Conservation (phyloP, 2,797 vertebrate species). For the Mormyrops attenuatus region DNA sequence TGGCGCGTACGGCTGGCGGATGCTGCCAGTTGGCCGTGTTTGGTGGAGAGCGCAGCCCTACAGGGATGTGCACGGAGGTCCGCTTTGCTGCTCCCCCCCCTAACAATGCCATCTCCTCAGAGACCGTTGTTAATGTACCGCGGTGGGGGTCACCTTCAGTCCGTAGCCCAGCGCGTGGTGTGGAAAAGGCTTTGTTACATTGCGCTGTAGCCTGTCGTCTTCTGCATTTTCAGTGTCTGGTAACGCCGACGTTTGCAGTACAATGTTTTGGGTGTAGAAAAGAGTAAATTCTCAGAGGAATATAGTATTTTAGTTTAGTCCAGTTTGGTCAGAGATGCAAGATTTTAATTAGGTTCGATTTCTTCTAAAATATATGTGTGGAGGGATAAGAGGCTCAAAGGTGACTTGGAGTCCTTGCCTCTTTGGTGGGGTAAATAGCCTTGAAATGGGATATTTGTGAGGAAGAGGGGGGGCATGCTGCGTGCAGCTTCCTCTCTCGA, state of each 20-base stretch:
- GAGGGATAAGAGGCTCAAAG: background rate
- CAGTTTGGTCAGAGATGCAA: background rate
- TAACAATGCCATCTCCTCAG: background rate
- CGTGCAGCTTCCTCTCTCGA: background rate
- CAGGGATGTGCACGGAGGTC: background rate
- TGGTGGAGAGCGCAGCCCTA: background rate
- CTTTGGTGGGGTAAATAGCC: conserved; percentile 3
- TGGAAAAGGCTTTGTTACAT: background rate
- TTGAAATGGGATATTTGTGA: conserved; percentile 14
- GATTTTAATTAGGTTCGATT: conserved; percentile 1
- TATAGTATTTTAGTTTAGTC: background rate
- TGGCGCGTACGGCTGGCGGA: background rate
- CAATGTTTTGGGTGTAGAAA: background rate
- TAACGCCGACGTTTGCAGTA: background rate
- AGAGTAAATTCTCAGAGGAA: background rate
- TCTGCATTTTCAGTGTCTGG: background rate
- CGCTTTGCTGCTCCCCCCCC: background rate
- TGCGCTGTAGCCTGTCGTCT: too few relatives aligned
- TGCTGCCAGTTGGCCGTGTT: background rate
- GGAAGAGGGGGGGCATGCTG: background rate
- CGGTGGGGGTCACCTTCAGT: background rate
- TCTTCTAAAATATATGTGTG: background rate
- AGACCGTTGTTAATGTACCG: background rate
- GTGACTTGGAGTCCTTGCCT: background rate
- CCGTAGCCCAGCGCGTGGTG: background rate